Conservation (phyloP, 2,888 invertebrate species). For the Notodromas monacha region DNA sequence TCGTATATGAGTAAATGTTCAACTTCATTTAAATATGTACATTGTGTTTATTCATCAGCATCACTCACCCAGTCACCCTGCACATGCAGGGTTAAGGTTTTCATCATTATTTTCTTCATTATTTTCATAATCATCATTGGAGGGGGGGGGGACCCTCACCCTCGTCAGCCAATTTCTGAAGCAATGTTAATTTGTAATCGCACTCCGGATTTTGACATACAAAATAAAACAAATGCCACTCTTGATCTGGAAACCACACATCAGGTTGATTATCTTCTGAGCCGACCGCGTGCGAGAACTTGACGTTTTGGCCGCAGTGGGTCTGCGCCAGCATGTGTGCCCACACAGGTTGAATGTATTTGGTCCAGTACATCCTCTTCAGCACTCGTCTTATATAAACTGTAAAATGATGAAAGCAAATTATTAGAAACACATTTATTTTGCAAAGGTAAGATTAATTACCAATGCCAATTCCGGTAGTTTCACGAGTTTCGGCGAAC, state of each 20-base stretch:
- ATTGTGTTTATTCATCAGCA: conserved; percentile 4
- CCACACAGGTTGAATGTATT: conserved; percentile 4
- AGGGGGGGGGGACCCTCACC: conserved; percentile 4
- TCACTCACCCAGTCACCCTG: conserved; percentile 4
- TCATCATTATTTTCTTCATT: conserved; percentile 4
- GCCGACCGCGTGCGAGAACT: conserved; percentile 4
- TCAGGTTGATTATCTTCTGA: background rate
- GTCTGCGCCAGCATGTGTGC: conserved; percentile 4
- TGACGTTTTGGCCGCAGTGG: conserved; percentile 4
- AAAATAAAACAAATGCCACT: conserved; percentile 4
- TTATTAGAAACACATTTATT: conserved; percentile 4
- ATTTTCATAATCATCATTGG: conserved; percentile 4
- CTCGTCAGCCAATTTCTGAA: conserved; percentile 4
- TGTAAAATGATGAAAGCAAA: conserved; percentile 4
- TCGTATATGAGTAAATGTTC: conserved; percentile 2
- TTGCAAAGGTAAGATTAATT: conserved; percentile 4
- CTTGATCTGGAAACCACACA: conserved; percentile 4
- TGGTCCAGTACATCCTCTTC: conserved; percentile 4
- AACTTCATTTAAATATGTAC: conserved; percentile 4
- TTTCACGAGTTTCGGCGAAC: conserved; percentile 4
- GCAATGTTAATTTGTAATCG: conserved; percentile 4
- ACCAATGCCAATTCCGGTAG: conserved; percentile 4
- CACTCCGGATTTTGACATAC: conserved; percentile 4
- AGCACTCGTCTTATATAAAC: conserved; percentile 4
- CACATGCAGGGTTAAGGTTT: conserved; percentile 2